phyloP scores from a whole-genome alignment of 2,888 invertebrate species.

The Apamea crenata region DNA sequence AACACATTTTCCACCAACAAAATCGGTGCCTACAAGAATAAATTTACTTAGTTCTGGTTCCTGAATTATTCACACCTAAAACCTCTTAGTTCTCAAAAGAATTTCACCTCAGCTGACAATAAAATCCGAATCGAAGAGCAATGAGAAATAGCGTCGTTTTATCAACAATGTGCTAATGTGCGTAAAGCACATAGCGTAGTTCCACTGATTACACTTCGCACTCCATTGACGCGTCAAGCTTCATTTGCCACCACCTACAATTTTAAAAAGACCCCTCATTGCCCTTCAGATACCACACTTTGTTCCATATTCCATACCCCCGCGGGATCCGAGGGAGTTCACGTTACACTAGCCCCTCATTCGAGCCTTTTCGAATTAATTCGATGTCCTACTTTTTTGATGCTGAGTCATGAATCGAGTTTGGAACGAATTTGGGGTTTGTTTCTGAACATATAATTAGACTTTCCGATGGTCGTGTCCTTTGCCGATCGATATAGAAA shows the following conservation, averaged over 20 bases:
- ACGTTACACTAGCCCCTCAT: conserved; percentile 53
- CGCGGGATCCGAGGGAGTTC: conserved; percentile 45
- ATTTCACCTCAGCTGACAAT: conserved; percentile 51
- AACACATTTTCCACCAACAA: background rate
- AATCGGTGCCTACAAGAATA: background rate
- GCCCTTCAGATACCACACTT: conserved; percentile 37
- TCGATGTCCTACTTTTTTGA: conserved; percentile 76
- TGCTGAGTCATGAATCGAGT: conserved; percentile 72
- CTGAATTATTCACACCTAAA: conserved; percentile 6
- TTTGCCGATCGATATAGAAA: conserved; percentile 35
- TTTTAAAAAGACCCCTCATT: conserved; percentile 54
- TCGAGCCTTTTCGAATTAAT: conserved; percentile 76
- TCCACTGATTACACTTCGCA: conserved; percentile 77
- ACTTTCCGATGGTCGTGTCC: conserved; percentile 57
- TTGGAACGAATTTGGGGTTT: conserved; percentile 67
- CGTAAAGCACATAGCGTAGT: conserved; percentile 69
- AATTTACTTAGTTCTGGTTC: conserved; percentile 18
- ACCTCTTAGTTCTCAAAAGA: conserved; percentile 3
- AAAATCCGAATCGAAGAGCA: conserved; percentile 55
- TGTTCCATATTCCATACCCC: background rate
- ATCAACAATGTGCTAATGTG: conserved; percentile 69
- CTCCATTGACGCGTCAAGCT: conserved; percentile 77
- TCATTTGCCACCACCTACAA: conserved; percentile 73
- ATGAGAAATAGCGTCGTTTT: conserved; percentile 67
- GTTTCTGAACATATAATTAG: conserved; percentile 68